Base-by-base conservation (phyloP, 2,888 invertebrate species). In the Pharmacophagus antenor region DNA sequence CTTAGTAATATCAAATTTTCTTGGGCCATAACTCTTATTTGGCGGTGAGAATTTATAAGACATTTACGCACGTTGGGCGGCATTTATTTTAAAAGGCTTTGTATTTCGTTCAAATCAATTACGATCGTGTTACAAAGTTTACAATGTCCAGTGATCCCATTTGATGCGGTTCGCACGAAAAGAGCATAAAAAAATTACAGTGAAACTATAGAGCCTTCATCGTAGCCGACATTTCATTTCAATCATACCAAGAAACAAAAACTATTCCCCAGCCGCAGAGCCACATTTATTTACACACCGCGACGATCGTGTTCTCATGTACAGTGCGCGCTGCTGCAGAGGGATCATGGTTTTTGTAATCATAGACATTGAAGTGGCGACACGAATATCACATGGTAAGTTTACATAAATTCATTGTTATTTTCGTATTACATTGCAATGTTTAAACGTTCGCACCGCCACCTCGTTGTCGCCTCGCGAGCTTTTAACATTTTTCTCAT, bases 261-360 rank as follows among this genome's bases (percentile, higher is more conserved):
- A 65, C 62, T 67, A 62, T 70, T 65, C 65, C 65, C 70, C 71
- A 70, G 68, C 70, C 61, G 63, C 62, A 71, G 68, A 68, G 69
- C 66, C 67, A 27, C n/a, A 18, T 64, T 67, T 76, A 74, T 74
- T 72, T 77, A 79, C 76, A 77, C 67, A 67, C 70, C 69, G 65
- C 69, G 74, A 66, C 70, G 62, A 70, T 65, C 12, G 37, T 47
- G 68, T 69, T n/a, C 23, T 46, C 47, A 31, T 55, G 5, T 46
- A 55, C 55, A 55, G 21, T 31, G 44, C 46, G 46, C 31, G 31
- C 47, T 27, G 20, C 31, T 47, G 27, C 46, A 47, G 47, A 27
- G 25, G 25, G 44, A 27, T 27, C 25, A 15, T 27, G 0, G 18
- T n/a, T 4, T 21, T 51, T 49, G 17, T 8, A 6, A 21, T 31